Evolutionary conservation across 1,140 invertebrate species (phyloP).

Genomic region (Drosophila neocordata): DNA sequence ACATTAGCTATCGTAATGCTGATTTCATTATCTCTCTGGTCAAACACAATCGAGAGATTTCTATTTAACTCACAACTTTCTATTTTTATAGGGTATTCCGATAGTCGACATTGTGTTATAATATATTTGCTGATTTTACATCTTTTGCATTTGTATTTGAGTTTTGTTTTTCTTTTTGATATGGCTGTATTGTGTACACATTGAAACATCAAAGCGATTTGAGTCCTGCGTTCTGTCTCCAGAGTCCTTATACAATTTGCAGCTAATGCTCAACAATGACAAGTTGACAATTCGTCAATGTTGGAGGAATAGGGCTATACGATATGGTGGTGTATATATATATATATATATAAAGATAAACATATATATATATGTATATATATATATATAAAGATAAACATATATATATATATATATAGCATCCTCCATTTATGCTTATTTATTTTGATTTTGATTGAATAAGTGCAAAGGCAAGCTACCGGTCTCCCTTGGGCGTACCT

Average conservation of each 20-base stretch:
- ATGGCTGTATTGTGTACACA: background rate
- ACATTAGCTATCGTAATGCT: too few relatives aligned
- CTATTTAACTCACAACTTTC: too few relatives aligned
- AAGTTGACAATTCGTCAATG: constrained; percentile 18
- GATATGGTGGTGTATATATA: background rate
- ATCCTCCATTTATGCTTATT: constrained; percentile 18
- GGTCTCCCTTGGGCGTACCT: background rate
- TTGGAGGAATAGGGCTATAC: background rate
- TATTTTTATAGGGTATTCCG: too few relatives aligned
- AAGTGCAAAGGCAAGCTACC: constrained; percentile 18
- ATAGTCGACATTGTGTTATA: too few relatives aligned
- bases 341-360: background rate
- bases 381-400: background rate
- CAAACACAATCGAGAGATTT: too few relatives aligned
- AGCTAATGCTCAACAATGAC: constrained; percentile 20
- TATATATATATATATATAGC: background rate
- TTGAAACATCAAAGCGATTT: constrained; percentile 3
- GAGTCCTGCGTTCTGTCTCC: background rate
- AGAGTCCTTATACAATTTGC: constrained; percentile 6
- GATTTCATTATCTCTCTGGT: too few relatives aligned
- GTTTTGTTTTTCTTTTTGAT: background rate
- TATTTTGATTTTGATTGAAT: constrained; percentile 28
- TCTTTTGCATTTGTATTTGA: background rate
- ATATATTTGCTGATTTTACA: background rate
- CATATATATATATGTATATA: too few relatives aligned